phyloP scores from a whole-genome alignment of 2,888 invertebrate genomes.

The Sipunculus nudus region DNA sequence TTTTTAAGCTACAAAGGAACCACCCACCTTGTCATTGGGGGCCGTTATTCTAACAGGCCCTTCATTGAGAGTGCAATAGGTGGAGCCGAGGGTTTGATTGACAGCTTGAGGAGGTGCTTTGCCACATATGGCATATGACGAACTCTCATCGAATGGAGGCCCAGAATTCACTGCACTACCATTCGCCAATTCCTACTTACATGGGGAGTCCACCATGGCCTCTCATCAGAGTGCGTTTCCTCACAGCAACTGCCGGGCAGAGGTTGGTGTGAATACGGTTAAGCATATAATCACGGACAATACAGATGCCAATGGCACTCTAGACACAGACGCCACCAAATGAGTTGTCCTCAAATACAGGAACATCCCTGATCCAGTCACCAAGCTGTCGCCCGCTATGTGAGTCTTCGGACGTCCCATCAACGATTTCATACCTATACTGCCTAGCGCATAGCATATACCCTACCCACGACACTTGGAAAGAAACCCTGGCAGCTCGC shows the following conservation, averaged over 20 bases:
- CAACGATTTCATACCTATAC: background rate
- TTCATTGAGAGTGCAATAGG: slow-evolving; percentile 19
- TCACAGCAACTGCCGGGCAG: slow-evolving; percentile 14
- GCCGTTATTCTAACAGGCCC: slow-evolving; percentile 41
- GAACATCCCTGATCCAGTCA: background rate
- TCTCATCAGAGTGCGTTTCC: slow-evolving; percentile 19
- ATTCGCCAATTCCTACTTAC: slow-evolving; percentile 35
- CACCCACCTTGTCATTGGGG: slow-evolving; percentile 34
- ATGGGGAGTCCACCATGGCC: slow-evolving; percentile 12
- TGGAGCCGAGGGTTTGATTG: slow-evolving; percentile 31
- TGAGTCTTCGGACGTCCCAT: background rate
- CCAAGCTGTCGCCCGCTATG: background rate
- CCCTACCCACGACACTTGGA: too few species aligned
- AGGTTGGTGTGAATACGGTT: too few species aligned
- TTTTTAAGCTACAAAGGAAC: slow-evolving; percentile 28
- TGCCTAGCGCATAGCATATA: slow-evolving; percentile 4
- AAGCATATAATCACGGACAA: background rate
- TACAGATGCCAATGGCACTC: background rate
- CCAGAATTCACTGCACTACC: slow-evolving; percentile 38
- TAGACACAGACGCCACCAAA: background rate
- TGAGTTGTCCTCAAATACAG: background rate
- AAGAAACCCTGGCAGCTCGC: too few species aligned
- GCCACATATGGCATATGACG: slow-evolving; percentile 41
- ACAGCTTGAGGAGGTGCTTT: slow-evolving; percentile 33
- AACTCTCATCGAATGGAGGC: slow-evolving; percentile 41